A percentile compares a stretch with the other conserved stretches of the same genome.
These are phyloP conservation scores for Hydrolagus affinis DNA, from an alignment of 2,113 vertebrate species.

Conservation along the genomic window DNA sequence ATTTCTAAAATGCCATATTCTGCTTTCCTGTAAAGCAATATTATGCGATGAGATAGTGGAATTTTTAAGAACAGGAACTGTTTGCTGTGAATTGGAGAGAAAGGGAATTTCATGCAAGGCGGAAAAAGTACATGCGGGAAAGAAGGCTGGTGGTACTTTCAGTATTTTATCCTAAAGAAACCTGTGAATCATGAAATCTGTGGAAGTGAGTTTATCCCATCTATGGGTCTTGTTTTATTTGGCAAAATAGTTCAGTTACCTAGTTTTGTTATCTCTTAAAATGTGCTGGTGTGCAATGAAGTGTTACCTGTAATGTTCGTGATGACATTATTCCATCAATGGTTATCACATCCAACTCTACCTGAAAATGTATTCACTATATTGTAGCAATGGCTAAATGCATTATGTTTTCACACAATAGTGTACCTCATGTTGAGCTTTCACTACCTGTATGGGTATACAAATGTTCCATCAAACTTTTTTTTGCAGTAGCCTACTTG, in stretches of 20 bases:
- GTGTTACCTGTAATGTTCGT: neutral
- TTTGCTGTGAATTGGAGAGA: no score
- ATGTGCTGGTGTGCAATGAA: neutral
- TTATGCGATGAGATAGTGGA: no score
- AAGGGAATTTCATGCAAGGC: no score
- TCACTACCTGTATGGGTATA: neutral
- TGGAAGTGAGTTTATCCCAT: neutral
- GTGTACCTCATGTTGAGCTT: no score
- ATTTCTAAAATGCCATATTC: no score
- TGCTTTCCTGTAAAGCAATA: no score
- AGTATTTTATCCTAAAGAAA: neutral
- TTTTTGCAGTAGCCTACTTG: no score
- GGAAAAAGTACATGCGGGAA: neutral
- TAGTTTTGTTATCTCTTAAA: neutral
- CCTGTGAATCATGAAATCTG: neutral
- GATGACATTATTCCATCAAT: slow-evolving; percentile 14
- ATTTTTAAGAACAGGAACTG: no score
- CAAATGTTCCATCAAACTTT: no score
- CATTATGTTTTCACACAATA: neutral
- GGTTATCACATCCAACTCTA: no score
- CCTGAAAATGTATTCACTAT: neutral
- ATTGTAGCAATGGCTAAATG: neutral
- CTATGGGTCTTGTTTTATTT: neutral
- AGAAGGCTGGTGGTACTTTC: neutral
- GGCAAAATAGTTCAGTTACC: neutral